Evolutionary conservation across 1,140 invertebrate genomes (phyloP).

Genomic region (Panagrolaimus sp.): DNA sequence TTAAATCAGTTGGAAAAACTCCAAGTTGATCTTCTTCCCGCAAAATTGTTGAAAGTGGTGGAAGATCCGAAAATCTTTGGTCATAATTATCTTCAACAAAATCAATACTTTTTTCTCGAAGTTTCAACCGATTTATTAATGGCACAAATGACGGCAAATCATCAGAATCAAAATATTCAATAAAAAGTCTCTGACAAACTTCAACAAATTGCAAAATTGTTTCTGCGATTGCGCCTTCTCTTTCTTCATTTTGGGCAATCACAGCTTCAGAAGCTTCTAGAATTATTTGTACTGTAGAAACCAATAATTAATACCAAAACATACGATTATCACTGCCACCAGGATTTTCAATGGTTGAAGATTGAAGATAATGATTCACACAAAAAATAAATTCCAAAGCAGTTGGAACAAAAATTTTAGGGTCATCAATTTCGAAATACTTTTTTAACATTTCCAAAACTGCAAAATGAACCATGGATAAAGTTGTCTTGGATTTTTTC

Average conservation of each 20-base stretch:
- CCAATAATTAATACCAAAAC: not conserved
- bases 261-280: too few species aligned
- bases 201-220: constrained; percentile 1
- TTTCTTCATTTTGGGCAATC: too few species aligned
- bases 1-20: not conserved
- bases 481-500: not conserved
- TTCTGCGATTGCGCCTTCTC: not conserved
- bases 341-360: not conserved
- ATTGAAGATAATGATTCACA: constrained; percentile 2
- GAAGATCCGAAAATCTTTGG: not conserved
- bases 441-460: not conserved
- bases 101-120: constrained; percentile 2
- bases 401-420: constrained; percentile 9
- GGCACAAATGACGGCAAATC: not conserved
- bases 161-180: not conserved
- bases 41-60: not conserved
- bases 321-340: not conserved
- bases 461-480: not conserved
- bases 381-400: constrained; percentile 7
- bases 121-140: not conserved
- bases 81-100: not conserved
- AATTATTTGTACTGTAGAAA: too few species aligned
- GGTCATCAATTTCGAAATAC: not conserved
- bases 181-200: not conserved
- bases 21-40: not conserved